Conservation (phyloP, 2,113 vertebrate species). For the Atlantisia rogersi region DNA sequence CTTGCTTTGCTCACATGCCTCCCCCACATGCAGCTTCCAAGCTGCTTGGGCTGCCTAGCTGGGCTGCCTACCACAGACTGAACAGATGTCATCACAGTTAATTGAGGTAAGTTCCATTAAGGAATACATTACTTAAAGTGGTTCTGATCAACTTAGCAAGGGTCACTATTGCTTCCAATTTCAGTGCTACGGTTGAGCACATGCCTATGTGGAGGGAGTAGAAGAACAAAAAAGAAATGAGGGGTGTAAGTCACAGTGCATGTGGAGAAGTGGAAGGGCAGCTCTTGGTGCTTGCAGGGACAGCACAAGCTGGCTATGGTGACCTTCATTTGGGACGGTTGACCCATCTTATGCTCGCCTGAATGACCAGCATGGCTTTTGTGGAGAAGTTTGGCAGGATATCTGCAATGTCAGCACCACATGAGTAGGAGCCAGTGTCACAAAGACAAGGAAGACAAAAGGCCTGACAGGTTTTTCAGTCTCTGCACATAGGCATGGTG, state of each 20-base stretch:
- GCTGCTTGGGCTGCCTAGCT: background rate
- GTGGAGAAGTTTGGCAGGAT: background rate
- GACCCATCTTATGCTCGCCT: background rate
- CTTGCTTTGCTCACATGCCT: background rate
- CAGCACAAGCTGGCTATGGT: background rate
- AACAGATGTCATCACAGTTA: rapidly evolving
- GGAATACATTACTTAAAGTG: background rate
- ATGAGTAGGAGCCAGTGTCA: background rate
- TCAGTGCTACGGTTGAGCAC: background rate
- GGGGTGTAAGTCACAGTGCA: background rate
- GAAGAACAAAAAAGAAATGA: background rate
- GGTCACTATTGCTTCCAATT: background rate
- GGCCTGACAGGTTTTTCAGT: background rate
- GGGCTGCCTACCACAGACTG: background rate
- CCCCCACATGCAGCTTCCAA: background rate
- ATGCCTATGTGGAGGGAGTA: background rate
- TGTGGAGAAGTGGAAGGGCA: background rate
- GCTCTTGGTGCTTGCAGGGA: background rate
- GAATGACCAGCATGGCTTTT: background rate
- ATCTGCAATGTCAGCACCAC: background rate
- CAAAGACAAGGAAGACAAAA: background rate
- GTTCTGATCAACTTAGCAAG: background rate
- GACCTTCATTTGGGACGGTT: background rate
- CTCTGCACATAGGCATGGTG: background rate
- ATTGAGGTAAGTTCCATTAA: background rate